Conservation (phyloP, 2,113 vertebrate genomes). For the Engraulis encrasicolus region DNA sequence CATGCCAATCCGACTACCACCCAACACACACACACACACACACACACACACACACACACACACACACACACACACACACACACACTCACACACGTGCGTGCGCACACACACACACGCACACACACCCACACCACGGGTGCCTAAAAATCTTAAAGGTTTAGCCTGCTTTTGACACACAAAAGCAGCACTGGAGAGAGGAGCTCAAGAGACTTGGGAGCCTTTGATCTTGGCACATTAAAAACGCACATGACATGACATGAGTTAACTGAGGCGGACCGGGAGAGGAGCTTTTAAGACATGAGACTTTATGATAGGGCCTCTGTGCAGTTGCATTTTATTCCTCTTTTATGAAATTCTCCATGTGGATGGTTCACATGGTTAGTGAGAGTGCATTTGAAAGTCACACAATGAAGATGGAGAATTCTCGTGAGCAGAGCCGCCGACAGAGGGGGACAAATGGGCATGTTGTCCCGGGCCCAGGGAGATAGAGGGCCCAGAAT, state of each 20-base stretch:
- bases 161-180: constrained; percentile 19
- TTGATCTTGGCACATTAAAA: constrained; percentile 22
- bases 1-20: too few species aligned
- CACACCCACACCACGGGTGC: too few species aligned
- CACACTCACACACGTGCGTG: too few species aligned
- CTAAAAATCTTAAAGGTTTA: constrained; percentile 41
- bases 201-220: not conserved
- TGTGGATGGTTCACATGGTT: not conserved
- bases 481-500: too few species aligned
- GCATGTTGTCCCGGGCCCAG: too few species aligned
- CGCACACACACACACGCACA: too few species aligned
- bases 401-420: not conserved
- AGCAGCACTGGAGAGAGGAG: not conserved
- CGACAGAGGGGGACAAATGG: too few species aligned
- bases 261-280: not conserved
- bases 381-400: not conserved
- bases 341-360: not conserved
- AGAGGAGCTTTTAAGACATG: not conserved
- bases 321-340: not conserved
- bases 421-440: too few species aligned
- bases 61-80: too few species aligned
- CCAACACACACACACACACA: too few species aligned
- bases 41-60: too few species aligned
- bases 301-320: not conserved
- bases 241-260: constrained; percentile 6